Evolutionary conservation across 2,797 vertebrate genomes (phyloP).

Genomic region (Benthosema pterotum): DNA sequence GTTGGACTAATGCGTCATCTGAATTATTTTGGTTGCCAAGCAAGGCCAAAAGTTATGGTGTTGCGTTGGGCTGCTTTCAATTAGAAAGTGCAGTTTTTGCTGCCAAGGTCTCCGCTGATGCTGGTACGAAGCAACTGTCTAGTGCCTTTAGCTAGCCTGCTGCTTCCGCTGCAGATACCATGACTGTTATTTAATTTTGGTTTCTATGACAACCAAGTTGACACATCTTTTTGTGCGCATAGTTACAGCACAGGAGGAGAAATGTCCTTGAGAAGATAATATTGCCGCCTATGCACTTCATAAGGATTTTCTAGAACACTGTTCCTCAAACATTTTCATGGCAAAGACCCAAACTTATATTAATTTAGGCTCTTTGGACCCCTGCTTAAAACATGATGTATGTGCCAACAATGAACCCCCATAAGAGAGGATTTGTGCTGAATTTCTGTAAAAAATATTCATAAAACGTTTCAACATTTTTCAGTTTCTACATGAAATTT

Average conservation of each 20-base stretch:
- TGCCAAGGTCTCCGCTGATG: conserved; percentile 60
- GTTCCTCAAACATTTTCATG: neutral
- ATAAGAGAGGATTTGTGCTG: neutral
- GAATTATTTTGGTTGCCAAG: too few relatives aligned
- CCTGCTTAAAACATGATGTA: neutral
- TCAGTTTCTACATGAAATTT: too few relatives aligned
- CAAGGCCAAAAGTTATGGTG: too few relatives aligned
- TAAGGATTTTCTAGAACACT: conserved; percentile 5
- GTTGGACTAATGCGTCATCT: too few relatives aligned
- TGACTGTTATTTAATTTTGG: conserved; percentile 80
- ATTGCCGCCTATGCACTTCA: neutral
- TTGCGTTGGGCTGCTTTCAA: too few relatives aligned
- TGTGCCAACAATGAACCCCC: neutral
- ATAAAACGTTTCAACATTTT: too few relatives aligned
- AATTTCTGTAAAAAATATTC: too few relatives aligned
- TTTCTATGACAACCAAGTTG: conserved; percentile 84
- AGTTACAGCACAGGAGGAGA: conserved; percentile 55
- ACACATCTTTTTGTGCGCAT: conserved; percentile 76
- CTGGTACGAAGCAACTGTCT: conserved; percentile 48
- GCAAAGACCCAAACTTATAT: neutral
- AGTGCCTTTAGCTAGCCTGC: conserved; percentile 64
- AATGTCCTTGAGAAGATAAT: conserved; percentile 33
- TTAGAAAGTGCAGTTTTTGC: conserved; percentile 38
- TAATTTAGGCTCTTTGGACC: neutral
- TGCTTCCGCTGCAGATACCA: conserved; percentile 72